Conservation (phyloP, 2,113 vertebrate genomes). For the Tauraco erythrolophus region DNA sequence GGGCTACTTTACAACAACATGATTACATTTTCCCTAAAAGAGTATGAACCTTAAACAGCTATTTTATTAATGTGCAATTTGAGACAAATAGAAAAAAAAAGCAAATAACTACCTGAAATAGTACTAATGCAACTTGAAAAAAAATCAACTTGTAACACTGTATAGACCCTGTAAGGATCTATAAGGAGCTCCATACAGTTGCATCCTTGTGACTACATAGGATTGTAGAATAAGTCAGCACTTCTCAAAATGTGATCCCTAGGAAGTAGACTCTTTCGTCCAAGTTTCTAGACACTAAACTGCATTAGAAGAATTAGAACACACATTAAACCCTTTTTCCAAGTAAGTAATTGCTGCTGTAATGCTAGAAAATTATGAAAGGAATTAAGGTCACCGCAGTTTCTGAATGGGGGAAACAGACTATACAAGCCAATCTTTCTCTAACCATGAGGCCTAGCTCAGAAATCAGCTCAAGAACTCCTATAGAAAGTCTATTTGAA, state of each 20-base stretch:
- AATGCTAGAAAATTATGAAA: not conserved
- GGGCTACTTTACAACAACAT: not conserved
- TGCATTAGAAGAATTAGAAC: not conserved
- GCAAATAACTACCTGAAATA: not conserved
- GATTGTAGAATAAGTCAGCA: not conserved
- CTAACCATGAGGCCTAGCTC: not conserved
- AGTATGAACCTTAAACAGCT: not conserved
- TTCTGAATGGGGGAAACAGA: not conserved
- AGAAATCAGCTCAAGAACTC: not conserved
- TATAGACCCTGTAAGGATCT: not conserved
- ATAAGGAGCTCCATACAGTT: not conserved
- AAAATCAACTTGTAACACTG: not conserved
- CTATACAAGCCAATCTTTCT: not conserved
- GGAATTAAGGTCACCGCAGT: not conserved
- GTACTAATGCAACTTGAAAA: not conserved
- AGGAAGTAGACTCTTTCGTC: not conserved
- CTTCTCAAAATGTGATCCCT: not conserved
- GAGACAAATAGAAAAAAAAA: not conserved
- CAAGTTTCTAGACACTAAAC: conserved; percentile 5
- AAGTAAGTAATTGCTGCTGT: not conserved
- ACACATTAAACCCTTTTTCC: not conserved
- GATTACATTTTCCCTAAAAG: not conserved
- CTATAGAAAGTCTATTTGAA: not conserved
- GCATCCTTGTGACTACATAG: not conserved
- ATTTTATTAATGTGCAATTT: not conserved